Conservation (phyloP, 2,113 vertebrate genomes). For the Myocastor coypus region DNA sequence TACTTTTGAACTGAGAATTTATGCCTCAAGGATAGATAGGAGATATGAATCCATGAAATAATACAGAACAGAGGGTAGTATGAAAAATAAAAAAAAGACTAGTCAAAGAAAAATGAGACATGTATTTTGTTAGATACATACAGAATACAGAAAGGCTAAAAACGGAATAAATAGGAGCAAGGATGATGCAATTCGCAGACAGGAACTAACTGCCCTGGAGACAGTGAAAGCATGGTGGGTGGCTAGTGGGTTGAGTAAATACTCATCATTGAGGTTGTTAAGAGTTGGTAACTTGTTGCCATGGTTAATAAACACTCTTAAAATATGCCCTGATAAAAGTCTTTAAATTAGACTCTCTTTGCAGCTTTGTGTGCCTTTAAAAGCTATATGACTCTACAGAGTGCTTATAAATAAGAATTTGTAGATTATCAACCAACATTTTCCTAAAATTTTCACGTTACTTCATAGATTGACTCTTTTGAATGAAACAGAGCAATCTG, state of each 20-base stretch:
- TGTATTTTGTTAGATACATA: neutral
- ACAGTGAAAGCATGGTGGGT: conserved; percentile 43
- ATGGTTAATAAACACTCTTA: conserved; percentile 60
- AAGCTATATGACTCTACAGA: conserved; percentile 61
- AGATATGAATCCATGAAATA: conserved; percentile 4
- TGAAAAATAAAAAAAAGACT: neutral
- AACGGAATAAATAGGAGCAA: neutral
- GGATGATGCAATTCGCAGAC: neutral
- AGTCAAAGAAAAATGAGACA: neutral
- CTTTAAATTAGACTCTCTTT: conserved; percentile 49
- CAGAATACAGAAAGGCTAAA: neutral
- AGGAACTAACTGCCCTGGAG: neutral
- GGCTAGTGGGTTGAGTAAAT: conserved; percentile 54
- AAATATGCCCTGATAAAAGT: conserved; percentile 57
- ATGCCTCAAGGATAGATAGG: neutral
- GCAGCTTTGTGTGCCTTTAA: neutral
- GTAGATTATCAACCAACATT: conserved; percentile 74
- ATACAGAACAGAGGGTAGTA: neutral
- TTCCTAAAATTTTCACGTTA: conserved; percentile 81
- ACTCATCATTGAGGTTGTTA: conserved; percentile 61
- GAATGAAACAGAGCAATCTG: conserved; percentile 89
- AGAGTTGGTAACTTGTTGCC: conserved; percentile 43
- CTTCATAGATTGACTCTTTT: conserved; percentile 86
- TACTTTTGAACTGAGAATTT: neutral
- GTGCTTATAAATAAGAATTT: conserved; percentile 81